Percentiles rank a stretch among this genome's conserved stretches.
Conservation (phyloP, 2,888 invertebrate species). For the Polia nebulosa region DNA sequence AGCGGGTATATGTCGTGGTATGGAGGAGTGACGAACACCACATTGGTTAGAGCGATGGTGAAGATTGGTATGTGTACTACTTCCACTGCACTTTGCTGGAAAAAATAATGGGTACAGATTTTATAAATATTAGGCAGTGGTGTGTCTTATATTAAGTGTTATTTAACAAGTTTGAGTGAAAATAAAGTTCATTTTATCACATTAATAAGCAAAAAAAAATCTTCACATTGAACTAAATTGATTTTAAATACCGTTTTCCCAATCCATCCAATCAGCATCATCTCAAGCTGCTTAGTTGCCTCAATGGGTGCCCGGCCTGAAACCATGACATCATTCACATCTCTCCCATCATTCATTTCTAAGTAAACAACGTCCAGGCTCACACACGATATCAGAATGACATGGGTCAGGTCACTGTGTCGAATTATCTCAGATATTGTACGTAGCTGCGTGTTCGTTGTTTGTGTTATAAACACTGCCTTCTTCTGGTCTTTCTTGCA, state of each 20-base stretch:
- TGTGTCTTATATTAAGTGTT: neutral
- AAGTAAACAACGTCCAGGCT: conserved; percentile 90
- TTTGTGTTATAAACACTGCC: conserved; percentile 91
- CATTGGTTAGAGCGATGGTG: conserved; percentile 89
- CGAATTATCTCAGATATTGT: conserved; percentile 91
- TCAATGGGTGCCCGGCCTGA: conserved; percentile 79
- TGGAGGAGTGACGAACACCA: conserved; percentile 92
- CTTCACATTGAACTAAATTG: neutral
- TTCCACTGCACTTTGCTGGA: conserved; percentile 92
- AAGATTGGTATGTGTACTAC: conserved; percentile 92
- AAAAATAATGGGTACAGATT: conserved; percentile 52
- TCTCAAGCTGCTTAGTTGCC: conserved; percentile 81
- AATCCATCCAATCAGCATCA: conserved; percentile 89
- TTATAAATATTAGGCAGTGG: neutral
- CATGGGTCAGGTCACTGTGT: conserved; percentile 92
- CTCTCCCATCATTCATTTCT: conserved; percentile 82
- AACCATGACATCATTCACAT: conserved; percentile 80
- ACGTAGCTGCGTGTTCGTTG: conserved; percentile 89
- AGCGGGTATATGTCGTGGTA: conserved; percentile 91
- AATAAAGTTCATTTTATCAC: neutral
- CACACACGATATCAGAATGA: conserved; percentile 91
- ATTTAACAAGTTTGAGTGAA: neutral
- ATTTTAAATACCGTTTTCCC: conserved; percentile 86
- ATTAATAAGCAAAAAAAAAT: no score
- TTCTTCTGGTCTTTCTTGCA: conserved; percentile 82